Percentiles rank a stretch among this genome's conserved stretches.
These are phyloP conservation scores for Aproaerema taeniolella DNA, from an alignment of 2,888 invertebrate species.

Conservation along the genomic window DNA sequence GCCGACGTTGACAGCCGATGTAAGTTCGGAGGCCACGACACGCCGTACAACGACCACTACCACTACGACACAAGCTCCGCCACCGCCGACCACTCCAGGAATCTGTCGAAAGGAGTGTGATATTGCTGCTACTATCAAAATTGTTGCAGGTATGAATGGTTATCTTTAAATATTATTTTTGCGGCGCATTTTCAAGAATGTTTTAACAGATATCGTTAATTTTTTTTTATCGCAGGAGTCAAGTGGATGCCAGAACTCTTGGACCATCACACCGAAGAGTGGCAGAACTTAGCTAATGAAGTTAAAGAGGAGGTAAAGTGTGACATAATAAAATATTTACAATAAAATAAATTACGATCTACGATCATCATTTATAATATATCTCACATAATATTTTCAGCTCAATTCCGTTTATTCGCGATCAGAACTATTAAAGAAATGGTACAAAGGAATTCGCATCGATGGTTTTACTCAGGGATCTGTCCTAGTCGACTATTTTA, in stretches of 20 bases:
- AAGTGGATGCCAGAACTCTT: slow-evolving; percentile 91
- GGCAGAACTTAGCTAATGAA: slow-evolving; percentile 88
- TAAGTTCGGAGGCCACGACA: slow-evolving; percentile 68
- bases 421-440: slow-evolving; percentile 84
- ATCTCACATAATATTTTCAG: slow-evolving; percentile 71
- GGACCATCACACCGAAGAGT: slow-evolving; percentile 91
- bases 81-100: slow-evolving; percentile 88
- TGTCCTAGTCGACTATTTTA: slow-evolving; percentile 91
- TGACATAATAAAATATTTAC: too few species aligned
- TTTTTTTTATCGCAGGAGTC: slow-evolving; percentile 62
- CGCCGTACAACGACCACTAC: slow-evolving; percentile 75
- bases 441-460: slow-evolving; percentile 91
- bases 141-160: slow-evolving; percentile 81
- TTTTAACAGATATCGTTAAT: not conserved
- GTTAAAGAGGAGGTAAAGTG: slow-evolving; percentile 85
- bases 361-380: not conserved
- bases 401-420: slow-evolving; percentile 89
- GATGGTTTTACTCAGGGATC: slow-evolving; percentile 93
- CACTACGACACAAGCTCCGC: slow-evolving; percentile 83
- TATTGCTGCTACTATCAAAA: slow-evolving; percentile 90
- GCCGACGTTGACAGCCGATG: slow-evolving; percentile 67
- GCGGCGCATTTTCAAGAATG: too few species aligned
- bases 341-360: not conserved
- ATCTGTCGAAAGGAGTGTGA: slow-evolving; percentile 88
- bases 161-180: too few species aligned